Percentiles rank a stretch among this genome's conserved stretches.
Evolutionary conservation across 2,888 invertebrate genomes (phyloP).

Genomic region (Nemurella pictetii): DNA sequence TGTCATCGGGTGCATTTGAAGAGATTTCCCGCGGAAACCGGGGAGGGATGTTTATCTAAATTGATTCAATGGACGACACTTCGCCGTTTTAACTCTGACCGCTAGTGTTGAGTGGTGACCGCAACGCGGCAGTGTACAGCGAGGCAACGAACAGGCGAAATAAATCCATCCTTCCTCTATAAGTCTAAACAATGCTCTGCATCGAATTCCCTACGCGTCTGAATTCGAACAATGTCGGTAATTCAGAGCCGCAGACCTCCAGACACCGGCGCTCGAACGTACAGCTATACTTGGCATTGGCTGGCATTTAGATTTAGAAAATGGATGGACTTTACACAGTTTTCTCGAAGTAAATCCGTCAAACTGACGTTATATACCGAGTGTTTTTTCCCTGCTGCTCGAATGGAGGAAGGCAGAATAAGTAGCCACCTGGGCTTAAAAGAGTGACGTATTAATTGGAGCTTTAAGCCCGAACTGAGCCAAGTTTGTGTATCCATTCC

Average conservation of each 20-base stretch:
- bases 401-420: not conserved
- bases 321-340: not conserved
- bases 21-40: not conserved
- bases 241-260: not conserved
- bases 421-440: not conserved
- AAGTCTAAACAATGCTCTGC: not conserved
- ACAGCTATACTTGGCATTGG: not conserved
- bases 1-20: not conserved
- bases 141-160: not conserved
- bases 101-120: not conserved
- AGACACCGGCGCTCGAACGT: no score
- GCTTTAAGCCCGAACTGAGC: not conserved
- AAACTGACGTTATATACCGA: not conserved
- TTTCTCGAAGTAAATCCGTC: not conserved
- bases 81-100: not conserved
- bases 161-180: not conserved
- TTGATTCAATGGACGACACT: not conserved
- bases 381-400: not conserved
- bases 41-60: not conserved
- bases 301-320: not conserved
- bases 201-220: not conserved
- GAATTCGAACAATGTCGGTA: not conserved
- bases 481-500: not conserved
- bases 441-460: not conserved
- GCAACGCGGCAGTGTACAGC: not conserved